Conservation (phyloP, 2,888 invertebrate genomes). For the Dusona sp. region DNA sequence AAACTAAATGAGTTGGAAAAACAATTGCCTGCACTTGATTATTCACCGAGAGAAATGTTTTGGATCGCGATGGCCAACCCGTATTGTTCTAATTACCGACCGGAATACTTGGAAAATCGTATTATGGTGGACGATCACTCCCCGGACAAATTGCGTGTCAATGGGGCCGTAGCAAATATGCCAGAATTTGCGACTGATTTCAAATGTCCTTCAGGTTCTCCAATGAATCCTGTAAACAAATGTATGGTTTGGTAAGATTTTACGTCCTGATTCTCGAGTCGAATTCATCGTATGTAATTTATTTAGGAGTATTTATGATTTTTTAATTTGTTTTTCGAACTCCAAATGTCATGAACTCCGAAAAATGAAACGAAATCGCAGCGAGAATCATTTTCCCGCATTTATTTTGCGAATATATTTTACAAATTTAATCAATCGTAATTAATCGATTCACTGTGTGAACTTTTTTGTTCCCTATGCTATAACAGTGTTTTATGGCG, state of each 20-base stretch:
- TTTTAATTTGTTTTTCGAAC: background rate
- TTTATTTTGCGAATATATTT: no score
- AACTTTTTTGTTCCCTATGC: no score
- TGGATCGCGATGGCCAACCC: background rate
- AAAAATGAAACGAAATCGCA: no score
- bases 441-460: no score
- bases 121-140: background rate
- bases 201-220: background rate
- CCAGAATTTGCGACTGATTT: background rate
- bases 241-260: background rate
- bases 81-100: background rate
- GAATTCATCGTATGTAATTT: background rate
- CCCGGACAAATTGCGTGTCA: conserved; percentile 1
- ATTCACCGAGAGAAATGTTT: background rate
- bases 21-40: background rate
- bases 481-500: no score
- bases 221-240: background rate
- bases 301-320: background rate
- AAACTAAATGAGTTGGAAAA: background rate
- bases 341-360: background rate
- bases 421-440: no score
- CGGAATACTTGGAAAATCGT: background rate
- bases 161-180: background rate
- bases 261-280: background rate
- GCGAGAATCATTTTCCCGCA: no score